phyloP scores from a whole-genome alignment of 1,140 invertebrate species.

The Drosophila insularis region DNA sequence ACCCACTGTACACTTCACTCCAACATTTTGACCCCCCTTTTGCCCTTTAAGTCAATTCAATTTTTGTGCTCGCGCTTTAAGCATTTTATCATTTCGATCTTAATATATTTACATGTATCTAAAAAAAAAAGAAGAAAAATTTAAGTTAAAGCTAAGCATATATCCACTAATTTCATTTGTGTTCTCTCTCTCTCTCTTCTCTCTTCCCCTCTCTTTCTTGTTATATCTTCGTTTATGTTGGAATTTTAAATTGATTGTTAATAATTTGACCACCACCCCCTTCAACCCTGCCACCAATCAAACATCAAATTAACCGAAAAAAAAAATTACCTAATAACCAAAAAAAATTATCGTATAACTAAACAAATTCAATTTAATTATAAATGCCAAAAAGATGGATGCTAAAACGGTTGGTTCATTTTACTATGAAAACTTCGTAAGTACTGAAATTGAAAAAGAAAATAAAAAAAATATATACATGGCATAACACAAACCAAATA shows the following conservation, averaged over 20 bases:
- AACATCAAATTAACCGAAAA: conserved; percentile 25
- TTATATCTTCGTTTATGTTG: conserved; percentile 9
- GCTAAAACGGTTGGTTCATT: conserved; percentile 96
- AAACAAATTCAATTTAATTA: conserved; percentile 44
- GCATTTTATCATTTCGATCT: conserved; percentile 1
- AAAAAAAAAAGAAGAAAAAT: background rate
- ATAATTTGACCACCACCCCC: conserved; percentile 11
- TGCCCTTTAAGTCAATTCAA: background rate
- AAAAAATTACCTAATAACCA: conserved; percentile 40
- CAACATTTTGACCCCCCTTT: background rate
- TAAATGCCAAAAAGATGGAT: conserved; percentile 88
- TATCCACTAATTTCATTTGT: conserved; percentile 78
- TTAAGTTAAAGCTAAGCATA: conserved; percentile 30
- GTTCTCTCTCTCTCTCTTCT: conserved; percentile 61
- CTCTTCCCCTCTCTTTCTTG: conserved; percentile 51
- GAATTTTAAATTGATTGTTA: conserved; percentile 4
- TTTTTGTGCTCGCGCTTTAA: conserved; percentile 14
- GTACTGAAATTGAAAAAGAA: conserved; percentile 83
- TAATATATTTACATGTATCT: background rate
- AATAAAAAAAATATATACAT: conserved; percentile 18
- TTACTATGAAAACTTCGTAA: conserved; percentile 97
- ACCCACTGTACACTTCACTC: background rate
- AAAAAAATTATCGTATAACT: conserved; percentile 46
- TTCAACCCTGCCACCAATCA: conserved; percentile 30
- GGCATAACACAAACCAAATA: background rate